Base-by-base conservation (phyloP, 2,113 vertebrate species). In the Cichladusa arquata region DNA sequence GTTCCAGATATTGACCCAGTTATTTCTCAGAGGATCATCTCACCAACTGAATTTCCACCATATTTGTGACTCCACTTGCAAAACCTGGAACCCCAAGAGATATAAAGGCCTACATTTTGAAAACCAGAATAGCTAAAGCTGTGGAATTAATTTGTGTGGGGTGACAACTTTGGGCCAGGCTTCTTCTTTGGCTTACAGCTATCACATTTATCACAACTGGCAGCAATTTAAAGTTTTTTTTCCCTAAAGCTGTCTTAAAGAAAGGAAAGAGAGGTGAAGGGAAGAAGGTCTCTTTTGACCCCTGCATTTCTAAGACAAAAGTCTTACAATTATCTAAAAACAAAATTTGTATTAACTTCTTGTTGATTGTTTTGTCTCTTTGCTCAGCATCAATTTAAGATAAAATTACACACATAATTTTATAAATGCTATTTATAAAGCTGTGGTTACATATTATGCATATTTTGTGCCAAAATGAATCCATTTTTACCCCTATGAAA, bases 281-380 rank as follows among this genome's bases (percentile, higher is more conserved):
- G 13, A 86, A 2, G 11, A 77, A 56, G 24, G 97, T 14, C 74
- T 64, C 81, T 96, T 97, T 85, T 97, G 96, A 76, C 95, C 96
- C 80, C 91, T 62, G 24, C 20, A 62, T 83, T 92, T 86, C 85
- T 78, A 70, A 74, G 29, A 51, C 25, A 83, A 42, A 94, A 70
- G 18, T 62, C 34, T 56, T 86, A 50, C 1, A 54, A 40, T 64
- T 85, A 50, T 20, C 67, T 71, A 54, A 64, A 51, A 78, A 56
- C 40, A 81, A 92, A 94, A 84, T 64, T 86, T 54, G 16, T 73
- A 56, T 65, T 78, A 83, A 88, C 38, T 78, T 86, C 80, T 78
- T 92, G 88, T 84, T 86, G 88, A 90, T 71, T 97, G 88, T 94
- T 97, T 95, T 84, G 94, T 95, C 94, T 94, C 34, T 95, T 95